Conservation (phyloP, 64 coral and sea anemone genomes). For the Pachyseris speciosa region DNA sequence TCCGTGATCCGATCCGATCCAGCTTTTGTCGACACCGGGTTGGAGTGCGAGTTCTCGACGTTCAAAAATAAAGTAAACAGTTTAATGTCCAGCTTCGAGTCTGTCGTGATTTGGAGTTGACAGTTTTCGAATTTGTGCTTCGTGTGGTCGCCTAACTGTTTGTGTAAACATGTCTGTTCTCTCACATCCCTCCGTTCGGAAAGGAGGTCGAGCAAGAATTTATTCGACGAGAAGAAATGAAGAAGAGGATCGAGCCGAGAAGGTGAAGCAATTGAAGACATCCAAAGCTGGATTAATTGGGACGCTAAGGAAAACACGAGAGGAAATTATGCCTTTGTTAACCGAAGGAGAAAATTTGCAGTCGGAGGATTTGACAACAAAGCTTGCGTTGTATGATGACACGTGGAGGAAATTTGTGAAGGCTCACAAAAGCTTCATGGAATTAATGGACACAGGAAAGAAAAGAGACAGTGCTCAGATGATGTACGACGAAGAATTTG, state of each 20-base stretch:
- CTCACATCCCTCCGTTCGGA: neutral
- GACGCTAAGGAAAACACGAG: neutral
- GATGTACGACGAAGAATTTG: constrained; percentile 38
- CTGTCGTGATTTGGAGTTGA: too few species aligned
- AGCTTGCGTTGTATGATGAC: constrained; percentile 16
- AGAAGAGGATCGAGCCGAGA: neutral
- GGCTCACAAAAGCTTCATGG: neutral
- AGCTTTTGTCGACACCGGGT: too few species aligned
- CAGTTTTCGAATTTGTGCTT: neutral
- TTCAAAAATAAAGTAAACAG: too few species aligned
- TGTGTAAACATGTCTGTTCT: neutral
- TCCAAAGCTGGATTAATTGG: neutral
- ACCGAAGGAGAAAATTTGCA: neutral
- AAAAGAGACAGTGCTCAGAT: neutral
- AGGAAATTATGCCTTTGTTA: neutral
- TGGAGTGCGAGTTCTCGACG: too few species aligned
- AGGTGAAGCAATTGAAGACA: neutral
- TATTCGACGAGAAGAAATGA: neutral
- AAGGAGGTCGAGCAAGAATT: neutral
- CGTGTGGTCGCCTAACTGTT: neutral
- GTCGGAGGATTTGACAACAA: constrained; percentile 21
- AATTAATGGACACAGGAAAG: neutral
- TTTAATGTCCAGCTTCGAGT: too few species aligned
- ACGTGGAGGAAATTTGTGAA: constrained; percentile 53
- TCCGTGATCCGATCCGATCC: too few species aligned